Percentiles rank a stretch among this genome's conserved stretches.
These are phyloP conservation scores for Limnephilus auricula DNA, from an alignment of 2,888 invertebrate genomes.

Conservation along the genomic window DNA sequence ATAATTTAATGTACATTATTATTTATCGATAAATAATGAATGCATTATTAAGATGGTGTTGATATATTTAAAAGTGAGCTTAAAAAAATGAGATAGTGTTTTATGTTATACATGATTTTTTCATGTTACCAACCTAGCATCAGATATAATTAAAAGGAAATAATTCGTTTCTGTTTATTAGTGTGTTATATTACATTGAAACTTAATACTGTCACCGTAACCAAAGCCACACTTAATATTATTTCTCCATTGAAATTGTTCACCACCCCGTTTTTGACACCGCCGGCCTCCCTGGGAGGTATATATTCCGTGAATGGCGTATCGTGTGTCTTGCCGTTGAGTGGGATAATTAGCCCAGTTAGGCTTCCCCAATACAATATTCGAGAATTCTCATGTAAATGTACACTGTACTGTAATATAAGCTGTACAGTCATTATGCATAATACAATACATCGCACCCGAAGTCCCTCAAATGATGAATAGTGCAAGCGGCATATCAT, in stretches of 20 bases:
- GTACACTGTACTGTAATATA: no score
- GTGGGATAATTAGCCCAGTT: conserved; percentile 43
- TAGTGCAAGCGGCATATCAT: conserved; percentile 22
- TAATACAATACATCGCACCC: background rate
- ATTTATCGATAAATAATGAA: no score
- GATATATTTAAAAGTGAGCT: no score
- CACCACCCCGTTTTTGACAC: background rate
- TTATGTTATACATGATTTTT: no score
- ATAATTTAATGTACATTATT: no score
- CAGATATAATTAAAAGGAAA: no score
- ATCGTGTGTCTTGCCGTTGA: conserved; percentile 40
- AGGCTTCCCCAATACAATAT: conserved; percentile 45
- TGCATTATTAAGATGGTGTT: no score
- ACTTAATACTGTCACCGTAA: background rate
- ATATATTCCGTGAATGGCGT: conserved; percentile 18
- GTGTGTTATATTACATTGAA: no score
- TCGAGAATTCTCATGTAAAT: conserved; percentile 15
- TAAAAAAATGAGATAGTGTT: no score
- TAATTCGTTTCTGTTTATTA: no score
- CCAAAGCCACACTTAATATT: background rate
- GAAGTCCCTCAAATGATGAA: conserved; percentile 48
- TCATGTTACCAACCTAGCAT: no score
- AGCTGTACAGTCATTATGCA: background rate
- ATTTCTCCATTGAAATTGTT: background rate
- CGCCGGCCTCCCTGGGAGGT: background rate